These are phyloP conservation scores for Drosophila asahinai DNA, from an alignment of 1,140 invertebrate genomes.

Conservation along the genomic window DNA sequence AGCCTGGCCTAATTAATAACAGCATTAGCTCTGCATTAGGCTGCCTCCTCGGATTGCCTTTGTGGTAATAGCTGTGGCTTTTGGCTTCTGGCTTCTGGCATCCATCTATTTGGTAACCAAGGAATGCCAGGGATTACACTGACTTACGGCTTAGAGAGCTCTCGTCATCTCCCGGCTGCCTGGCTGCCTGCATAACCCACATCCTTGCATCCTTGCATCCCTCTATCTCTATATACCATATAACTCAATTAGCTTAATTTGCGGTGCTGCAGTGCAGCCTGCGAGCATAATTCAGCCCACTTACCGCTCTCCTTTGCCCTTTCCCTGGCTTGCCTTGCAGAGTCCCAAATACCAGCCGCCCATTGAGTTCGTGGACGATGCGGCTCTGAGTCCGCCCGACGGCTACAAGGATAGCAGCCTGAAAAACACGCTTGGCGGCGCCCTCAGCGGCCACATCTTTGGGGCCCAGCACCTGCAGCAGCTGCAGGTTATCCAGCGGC, in stretches of 20 bases:
- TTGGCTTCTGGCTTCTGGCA: slow-evolving; percentile 7
- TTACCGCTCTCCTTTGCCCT: not conserved
- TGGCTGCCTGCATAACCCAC: not conserved
- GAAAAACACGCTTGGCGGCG: slow-evolving; percentile 86
- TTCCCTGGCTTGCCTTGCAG: slow-evolving; percentile 49
- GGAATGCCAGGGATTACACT: not conserved
- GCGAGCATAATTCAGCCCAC: slow-evolving; percentile 18
- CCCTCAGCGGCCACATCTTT: slow-evolving; percentile 87
- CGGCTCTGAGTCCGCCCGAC: slow-evolving; percentile 94
- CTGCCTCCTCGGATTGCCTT: not conserved
- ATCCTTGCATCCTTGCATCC: too few species aligned
- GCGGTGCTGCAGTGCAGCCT: slow-evolving; percentile 19
- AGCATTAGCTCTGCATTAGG: not conserved
- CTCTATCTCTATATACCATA: not conserved
- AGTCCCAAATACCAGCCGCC: slow-evolving; percentile 88
- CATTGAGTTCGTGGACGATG: slow-evolving; percentile 89
- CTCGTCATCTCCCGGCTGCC: not conserved
- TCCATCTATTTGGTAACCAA: not conserved
- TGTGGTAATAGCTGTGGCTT: not conserved
- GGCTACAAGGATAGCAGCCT: slow-evolving; percentile 92
- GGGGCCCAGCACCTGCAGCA: slow-evolving; percentile 88
- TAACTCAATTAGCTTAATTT: slow-evolving; percentile 65
- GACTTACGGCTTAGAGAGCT: too few species aligned
- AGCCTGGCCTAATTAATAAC: not conserved
- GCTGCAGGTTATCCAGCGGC: slow-evolving; percentile 86